phyloP scores from a whole-genome alignment of 2,113 vertebrate genomes.

The Zapus hudsonius region DNA sequence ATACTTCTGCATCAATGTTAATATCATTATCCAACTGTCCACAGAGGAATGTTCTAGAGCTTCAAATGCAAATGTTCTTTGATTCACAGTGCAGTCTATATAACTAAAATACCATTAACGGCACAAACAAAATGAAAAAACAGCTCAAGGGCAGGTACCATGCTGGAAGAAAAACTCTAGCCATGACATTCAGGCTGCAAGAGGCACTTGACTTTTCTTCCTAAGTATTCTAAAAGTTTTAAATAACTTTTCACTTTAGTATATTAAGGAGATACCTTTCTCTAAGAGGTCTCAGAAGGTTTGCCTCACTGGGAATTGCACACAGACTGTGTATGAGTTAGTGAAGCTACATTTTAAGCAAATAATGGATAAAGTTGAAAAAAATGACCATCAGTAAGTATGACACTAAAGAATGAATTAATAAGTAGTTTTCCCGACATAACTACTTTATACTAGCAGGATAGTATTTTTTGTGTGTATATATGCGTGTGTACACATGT shows the following conservation, averaged over 20 bases:
- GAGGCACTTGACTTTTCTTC: not conserved
- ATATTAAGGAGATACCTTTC: not conserved
- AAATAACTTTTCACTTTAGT: not conserved
- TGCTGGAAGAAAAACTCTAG: not conserved
- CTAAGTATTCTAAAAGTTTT: not conserved
- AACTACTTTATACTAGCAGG: not conserved
- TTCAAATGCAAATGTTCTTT: not conserved
- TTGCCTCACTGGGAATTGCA: slow-evolving; percentile 17
- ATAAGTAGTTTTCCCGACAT: not conserved
- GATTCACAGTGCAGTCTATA: not conserved
- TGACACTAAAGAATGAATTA: slow-evolving; percentile 6
- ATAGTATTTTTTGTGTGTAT: no score
- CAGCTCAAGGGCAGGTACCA: not conserved
- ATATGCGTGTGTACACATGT: no score
- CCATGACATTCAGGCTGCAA: not conserved
- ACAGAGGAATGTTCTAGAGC: not conserved
- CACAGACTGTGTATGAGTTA: not conserved
- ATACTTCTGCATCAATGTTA: not conserved
- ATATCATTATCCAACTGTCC: not conserved
- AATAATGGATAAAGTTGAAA: slow-evolving; percentile 4
- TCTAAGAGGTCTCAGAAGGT: slow-evolving; percentile 16
- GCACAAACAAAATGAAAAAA: slow-evolving; percentile 30
- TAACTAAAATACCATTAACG: slow-evolving; percentile 23
- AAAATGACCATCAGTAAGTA: not conserved
- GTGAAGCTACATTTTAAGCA: slow-evolving; percentile 21